Percentiles rank a stretch among this genome's conserved stretches.
phyloP scores from a whole-genome alignment of 2,888 invertebrate species.

The Sarcophaga subvicina region DNA sequence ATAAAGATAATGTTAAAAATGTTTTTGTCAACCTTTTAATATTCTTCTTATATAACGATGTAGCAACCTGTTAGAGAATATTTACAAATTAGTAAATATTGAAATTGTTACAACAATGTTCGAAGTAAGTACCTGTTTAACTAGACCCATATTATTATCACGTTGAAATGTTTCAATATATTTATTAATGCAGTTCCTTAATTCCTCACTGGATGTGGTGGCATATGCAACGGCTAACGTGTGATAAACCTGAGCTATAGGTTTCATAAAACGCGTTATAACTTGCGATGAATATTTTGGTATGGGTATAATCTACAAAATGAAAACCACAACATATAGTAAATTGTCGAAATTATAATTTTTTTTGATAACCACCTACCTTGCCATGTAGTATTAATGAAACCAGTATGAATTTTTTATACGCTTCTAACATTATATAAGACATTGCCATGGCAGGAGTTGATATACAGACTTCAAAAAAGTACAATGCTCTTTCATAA shows the following conservation, averaged over 20 bases:
- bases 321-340: background rate
- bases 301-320: slow-evolving; percentile 84
- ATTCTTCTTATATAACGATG: slow-evolving; percentile 96
- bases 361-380: slow-evolving; percentile 82
- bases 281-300: slow-evolving; percentile 97
- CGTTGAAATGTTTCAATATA: slow-evolving; percentile 91
- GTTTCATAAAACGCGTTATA: slow-evolving; percentile 92
- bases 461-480: slow-evolving; percentile 97
- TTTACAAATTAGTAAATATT: too few species aligned
- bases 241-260: slow-evolving; percentile 92
- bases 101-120: background rate
- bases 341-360: background rate
- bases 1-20: slow-evolving; percentile 86
- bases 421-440: slow-evolving; percentile 98
- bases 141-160: slow-evolving; percentile 90
- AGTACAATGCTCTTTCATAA: slow-evolving; percentile 95
- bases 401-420: slow-evolving; percentile 97
- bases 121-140: slow-evolving; percentile 85
- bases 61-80: slow-evolving; percentile 86
- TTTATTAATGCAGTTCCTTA: slow-evolving; percentile 87
- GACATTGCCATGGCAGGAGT: slow-evolving; percentile 97
- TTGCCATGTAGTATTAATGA: slow-evolving; percentile 96
- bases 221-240: slow-evolving; percentile 93
- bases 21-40: slow-evolving; percentile 96
- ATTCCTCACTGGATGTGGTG: slow-evolving; percentile 87